phyloP scores from a whole-genome alignment of 2,113 vertebrate genomes.

The Nestor notabilis region DNA sequence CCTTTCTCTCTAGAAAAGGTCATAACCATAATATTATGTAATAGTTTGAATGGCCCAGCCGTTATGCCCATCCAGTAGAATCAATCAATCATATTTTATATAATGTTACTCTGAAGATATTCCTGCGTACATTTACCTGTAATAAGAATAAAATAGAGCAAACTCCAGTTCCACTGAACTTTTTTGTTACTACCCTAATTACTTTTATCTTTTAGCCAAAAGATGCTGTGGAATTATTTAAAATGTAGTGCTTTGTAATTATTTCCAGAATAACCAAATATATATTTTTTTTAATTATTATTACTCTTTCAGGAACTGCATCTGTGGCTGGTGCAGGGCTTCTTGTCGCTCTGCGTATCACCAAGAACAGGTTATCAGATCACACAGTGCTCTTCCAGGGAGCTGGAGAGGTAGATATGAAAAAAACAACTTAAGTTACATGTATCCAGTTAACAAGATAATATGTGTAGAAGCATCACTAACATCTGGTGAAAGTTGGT shows the following conservation, averaged over 20 bases:
- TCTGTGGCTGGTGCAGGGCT: constrained; percentile 95
- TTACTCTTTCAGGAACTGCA: constrained; percentile 85
- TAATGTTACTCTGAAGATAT: background rate
- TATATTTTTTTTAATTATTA: background rate
- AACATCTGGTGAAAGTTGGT: background rate
- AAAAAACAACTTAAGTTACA: background rate
- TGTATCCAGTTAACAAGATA: background rate
- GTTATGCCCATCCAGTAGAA: background rate
- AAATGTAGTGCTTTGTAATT: background rate
- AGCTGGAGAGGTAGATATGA: constrained; percentile 87
- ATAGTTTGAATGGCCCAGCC: background rate
- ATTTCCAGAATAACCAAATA: background rate
- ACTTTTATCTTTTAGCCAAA: background rate
- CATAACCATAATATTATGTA: background rate
- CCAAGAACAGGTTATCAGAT: constrained; percentile 89
- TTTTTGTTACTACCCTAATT: background rate
- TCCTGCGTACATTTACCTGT: background rate
- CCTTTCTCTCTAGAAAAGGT: background rate
- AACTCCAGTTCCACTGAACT: background rate
- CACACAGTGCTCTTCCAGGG: constrained; percentile 95
- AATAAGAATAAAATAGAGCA: background rate
- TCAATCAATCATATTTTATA: background rate
- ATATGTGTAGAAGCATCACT: background rate
- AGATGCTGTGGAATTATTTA: background rate
- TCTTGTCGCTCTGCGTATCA: constrained; percentile 90